Evolutionary conservation across 1,140 invertebrate genomes (phyloP).

Genomic region (Stegodyphus mimosarum): DNA sequence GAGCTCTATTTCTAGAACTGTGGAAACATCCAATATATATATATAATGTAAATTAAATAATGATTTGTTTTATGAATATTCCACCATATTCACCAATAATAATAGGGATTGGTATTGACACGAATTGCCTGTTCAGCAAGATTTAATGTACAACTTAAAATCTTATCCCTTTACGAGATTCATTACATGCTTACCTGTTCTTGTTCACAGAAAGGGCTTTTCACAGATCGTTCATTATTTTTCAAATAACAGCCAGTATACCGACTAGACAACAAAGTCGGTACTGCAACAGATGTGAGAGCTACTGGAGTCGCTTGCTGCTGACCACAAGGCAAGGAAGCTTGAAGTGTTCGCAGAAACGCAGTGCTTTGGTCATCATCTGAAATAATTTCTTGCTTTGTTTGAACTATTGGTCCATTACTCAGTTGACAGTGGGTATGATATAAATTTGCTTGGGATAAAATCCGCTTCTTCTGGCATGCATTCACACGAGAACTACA

Average conservation of each 20-base stretch:
- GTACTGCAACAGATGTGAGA: slow-evolving; percentile 23
- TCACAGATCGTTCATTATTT: slow-evolving; percentile 21
- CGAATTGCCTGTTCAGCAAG: no score
- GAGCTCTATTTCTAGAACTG: no score
- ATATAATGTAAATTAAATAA: no score
- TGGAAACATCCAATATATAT: no score
- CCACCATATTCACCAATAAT: no score
- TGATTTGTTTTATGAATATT: no score
- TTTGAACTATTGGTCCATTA: slow-evolving; percentile 38
- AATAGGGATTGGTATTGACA: no score
- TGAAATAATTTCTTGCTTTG: slow-evolving; percentile 54
- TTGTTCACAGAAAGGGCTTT: slow-evolving; percentile 21
- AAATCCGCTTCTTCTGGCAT: slow-evolving; percentile 33
- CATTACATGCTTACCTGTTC: slow-evolving; percentile 31
- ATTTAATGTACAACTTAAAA: no score
- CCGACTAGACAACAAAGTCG: slow-evolving; percentile 5
- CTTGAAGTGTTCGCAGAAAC: not conserved
- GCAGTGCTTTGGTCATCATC: slow-evolving; percentile 34
- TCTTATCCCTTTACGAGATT: not conserved
- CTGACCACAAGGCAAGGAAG: slow-evolving; percentile 7
- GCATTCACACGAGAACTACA: slow-evolving; percentile 1
- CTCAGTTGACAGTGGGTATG: slow-evolving; percentile 15
- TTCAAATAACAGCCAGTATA: slow-evolving; percentile 29
- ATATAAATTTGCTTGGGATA: slow-evolving; percentile 32
- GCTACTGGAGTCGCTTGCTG: slow-evolving; percentile 16